Evolutionary conservation across 2,113 vertebrate species (phyloP).

Genomic region (Picathartes gymnocephalus): DNA sequence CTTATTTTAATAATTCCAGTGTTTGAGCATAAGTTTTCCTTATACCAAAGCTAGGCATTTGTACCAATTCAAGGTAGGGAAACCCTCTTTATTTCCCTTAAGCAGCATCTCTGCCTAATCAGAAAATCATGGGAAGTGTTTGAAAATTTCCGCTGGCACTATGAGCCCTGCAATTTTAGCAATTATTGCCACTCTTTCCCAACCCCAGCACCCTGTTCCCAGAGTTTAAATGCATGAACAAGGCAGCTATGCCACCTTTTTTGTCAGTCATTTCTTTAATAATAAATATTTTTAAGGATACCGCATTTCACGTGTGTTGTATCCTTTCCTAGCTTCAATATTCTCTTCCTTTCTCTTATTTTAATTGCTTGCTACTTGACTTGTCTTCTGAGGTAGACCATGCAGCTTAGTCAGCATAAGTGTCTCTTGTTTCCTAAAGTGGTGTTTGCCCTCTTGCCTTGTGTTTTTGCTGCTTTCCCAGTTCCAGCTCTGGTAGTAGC

Average conservation of each 20-base stretch:
- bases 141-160: not conserved
- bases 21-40: not conserved
- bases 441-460: not conserved
- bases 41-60: not conserved
- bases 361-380: not conserved
- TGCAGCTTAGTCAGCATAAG: not conserved
- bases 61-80: not conserved
- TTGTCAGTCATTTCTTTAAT: not conserved
- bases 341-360: not conserved
- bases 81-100: not conserved
- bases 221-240: not conserved
- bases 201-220: not conserved
- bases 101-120: not conserved
- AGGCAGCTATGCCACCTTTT: not conserved
- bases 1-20: not conserved
- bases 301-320: accelerated
- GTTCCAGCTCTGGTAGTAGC: not conserved
- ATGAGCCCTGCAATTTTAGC: not conserved
- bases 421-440: not conserved
- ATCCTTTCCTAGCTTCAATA: not conserved
- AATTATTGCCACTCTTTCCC: not conserved
- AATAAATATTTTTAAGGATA: not conserved
- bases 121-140: not conserved
- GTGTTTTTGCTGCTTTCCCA: not conserved
- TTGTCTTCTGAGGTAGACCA: not conserved